These are phyloP conservation scores for Ichneumoninae sp. DNA, from an alignment of 2,888 invertebrate genomes.

Conservation along the genomic window DNA sequence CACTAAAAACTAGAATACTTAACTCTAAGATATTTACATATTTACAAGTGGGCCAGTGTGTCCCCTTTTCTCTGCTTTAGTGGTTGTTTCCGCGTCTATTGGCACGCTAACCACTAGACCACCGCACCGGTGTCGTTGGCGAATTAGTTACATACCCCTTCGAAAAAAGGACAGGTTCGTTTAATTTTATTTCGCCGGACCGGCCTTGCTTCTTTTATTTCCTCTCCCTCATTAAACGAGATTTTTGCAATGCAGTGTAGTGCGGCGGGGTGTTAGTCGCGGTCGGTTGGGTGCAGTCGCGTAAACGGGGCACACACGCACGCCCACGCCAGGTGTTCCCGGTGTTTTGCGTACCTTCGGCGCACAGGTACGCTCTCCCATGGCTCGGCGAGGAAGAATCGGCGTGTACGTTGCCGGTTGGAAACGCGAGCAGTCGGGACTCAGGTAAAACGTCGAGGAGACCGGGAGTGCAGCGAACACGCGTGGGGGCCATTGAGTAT, in stretches of 20 bases:
- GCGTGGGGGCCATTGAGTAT: constrained; percentile 18
- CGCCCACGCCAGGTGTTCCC: not conserved
- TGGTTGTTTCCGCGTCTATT: too few relatives aligned
- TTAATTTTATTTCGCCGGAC: constrained; percentile 26
- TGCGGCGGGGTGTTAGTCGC: constrained; percentile 18
- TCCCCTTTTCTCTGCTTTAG: too few relatives aligned
- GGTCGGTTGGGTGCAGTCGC: constrained; percentile 35
- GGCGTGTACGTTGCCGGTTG: constrained; percentile 13
- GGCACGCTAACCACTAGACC: too few relatives aligned
- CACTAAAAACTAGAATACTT: too few relatives aligned
- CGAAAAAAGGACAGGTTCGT: constrained; percentile 36
- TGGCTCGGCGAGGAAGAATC: constrained; percentile 24
- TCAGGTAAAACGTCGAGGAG: constrained; percentile 46
- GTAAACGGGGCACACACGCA: not conserved
- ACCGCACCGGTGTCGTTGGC: not conserved
- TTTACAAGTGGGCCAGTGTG: too few relatives aligned
- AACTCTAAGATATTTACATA: too few relatives aligned
- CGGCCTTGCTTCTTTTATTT: constrained; percentile 21
- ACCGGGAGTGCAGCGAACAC: constrained; percentile 38
- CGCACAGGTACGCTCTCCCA: constrained; percentile 1
- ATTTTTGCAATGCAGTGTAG: constrained; percentile 57
- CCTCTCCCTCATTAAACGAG: constrained; percentile 57
- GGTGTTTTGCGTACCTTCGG: constrained; percentile 19
- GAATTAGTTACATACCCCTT: constrained; percentile 31
- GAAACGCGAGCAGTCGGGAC: constrained; percentile 35